These are phyloP conservation scores for Lepilemur septentrionalis DNA, from an alignment of 2,797 vertebrate species.

Conservation along the genomic window DNA sequence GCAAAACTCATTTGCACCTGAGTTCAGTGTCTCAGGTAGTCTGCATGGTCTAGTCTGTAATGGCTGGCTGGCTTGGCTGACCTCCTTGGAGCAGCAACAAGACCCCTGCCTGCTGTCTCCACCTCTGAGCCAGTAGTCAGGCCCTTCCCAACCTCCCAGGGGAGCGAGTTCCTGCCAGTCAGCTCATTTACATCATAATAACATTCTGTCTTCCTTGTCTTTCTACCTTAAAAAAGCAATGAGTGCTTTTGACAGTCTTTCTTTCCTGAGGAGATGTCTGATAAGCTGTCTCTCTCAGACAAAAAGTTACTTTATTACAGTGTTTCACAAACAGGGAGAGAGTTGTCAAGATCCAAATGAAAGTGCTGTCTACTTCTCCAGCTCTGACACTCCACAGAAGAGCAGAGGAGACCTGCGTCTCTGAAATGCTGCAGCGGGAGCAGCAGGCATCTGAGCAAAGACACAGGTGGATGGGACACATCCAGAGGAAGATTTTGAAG, in stretches of 20 bases:
- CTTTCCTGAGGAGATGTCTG: slow-evolving; percentile 25
- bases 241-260: slow-evolving; percentile 28
- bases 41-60: not conserved
- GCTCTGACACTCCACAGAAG: not conserved
- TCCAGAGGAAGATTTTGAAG: not conserved
- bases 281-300: not conserved
- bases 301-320: not conserved
- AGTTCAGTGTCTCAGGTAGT: not conserved
- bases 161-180: not conserved
- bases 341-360: slow-evolving; percentile 18
- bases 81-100: not conserved
- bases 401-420: not conserved
- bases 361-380: not conserved
- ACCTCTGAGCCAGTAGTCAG: not conserved
- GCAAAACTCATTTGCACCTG: not conserved
- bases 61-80: not conserved
- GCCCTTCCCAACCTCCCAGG: not conserved
- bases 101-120: not conserved
- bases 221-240: not conserved
- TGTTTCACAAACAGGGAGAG: slow-evolving; percentile 66
- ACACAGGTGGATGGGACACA: fast-evolving
- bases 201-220: slow-evolving; percentile 31
- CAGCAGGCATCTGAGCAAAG: not conserved
- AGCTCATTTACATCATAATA: slow-evolving; percentile 67
- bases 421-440: fast-evolving